Conservation (phyloP, 2,113 vertebrate species). For the Gymnogyps californianus region DNA sequence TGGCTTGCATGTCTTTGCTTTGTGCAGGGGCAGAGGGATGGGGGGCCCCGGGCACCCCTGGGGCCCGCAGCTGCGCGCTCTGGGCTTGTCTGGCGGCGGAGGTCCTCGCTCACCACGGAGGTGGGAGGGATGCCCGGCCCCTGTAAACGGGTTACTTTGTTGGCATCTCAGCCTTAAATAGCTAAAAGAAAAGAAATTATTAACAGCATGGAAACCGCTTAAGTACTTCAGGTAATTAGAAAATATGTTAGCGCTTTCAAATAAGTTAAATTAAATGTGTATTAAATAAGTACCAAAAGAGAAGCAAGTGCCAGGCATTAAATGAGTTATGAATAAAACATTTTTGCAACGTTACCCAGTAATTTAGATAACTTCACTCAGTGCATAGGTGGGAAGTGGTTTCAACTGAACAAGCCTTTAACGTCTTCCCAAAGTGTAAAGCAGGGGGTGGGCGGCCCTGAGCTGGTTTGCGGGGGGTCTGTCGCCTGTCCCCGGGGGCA, state of each 20-base stretch:
- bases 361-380: background rate
- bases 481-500: rapidly evolving
- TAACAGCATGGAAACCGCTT: background rate
- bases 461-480: background rate
- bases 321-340: background rate
- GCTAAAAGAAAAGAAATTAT: background rate
- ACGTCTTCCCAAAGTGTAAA: rapidly evolving
- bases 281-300: background rate
- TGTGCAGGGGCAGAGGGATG: background rate
- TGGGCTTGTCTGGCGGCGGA: rapidly evolving
- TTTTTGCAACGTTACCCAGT: background rate
- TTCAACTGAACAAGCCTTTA: background rate
- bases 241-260: background rate
- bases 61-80: rapidly evolving
- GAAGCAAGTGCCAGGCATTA: background rate
- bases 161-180: background rate
- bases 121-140: background rate
- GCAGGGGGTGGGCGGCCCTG: rapidly evolving
- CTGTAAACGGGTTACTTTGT: background rate
- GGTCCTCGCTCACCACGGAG: too few species aligned
- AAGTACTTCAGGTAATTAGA: constrained; percentile 11
- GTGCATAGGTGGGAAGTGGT: background rate
- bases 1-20: too few species aligned
- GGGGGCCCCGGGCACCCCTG: rapidly evolving
- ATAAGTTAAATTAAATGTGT: constrained; percentile 12